These are phyloP conservation scores for Lamprologus tigripictilis DNA, from an alignment of 2,113 vertebrate species.

Conservation along the genomic window DNA sequence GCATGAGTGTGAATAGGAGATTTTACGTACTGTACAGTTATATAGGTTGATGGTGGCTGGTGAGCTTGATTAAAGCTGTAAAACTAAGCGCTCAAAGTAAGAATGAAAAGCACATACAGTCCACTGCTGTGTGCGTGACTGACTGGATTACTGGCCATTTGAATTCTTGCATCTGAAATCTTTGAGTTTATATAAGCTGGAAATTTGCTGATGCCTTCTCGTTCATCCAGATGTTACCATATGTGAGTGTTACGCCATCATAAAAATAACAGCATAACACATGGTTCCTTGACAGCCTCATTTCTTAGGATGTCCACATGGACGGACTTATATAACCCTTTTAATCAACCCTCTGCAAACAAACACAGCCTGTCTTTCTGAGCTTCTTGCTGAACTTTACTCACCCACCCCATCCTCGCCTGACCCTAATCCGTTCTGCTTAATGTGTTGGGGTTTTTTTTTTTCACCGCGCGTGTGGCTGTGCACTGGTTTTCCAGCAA, in stretches of 20 bases:
- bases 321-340: neutral
- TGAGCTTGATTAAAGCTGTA: neutral
- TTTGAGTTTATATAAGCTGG: neutral
- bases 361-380: neutral
- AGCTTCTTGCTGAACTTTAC: constrained; percentile 13
- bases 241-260: neutral
- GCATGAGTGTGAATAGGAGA: neutral
- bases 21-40: neutral
- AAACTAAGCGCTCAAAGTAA: neutral
- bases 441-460: fast-evolving
- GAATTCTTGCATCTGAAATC: neutral
- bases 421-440: constrained; percentile 24
- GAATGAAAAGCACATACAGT: neutral
- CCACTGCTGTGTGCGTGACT: neutral
- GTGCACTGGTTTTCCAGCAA: neutral
- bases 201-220: neutral
- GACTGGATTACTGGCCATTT: neutral
- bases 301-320: neutral
- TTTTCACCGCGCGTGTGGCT: neutral
- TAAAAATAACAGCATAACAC: neutral
- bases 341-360: neutral
- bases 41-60: neutral
- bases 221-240: neutral
- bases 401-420: neutral
- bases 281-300: neutral